Percentiles rank a stretch among this genome's conserved stretches.
Conservation (phyloP, 2,797 vertebrate genomes). For the Austrolebias charrua region DNA sequence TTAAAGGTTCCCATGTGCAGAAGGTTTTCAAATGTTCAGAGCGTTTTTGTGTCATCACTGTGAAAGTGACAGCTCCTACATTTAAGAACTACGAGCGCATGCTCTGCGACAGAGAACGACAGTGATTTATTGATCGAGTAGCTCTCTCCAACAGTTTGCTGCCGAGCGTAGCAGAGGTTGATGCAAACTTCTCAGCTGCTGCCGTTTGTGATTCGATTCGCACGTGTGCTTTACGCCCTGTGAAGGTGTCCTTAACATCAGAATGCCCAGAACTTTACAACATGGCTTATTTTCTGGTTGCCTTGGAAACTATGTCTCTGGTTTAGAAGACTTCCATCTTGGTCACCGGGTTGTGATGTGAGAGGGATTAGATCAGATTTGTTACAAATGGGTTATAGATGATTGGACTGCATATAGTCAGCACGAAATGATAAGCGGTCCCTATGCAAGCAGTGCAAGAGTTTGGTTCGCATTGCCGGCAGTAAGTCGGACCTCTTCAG, state of each 20-base stretch:
- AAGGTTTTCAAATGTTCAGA: conserved; percentile 34
- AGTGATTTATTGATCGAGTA: conserved; percentile 61
- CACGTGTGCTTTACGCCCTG: conserved; percentile 33
- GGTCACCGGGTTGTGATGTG: conserved; percentile 46
- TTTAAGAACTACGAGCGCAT: conserved; percentile 11
- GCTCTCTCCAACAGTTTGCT: conserved; percentile 58
- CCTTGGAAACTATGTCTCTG: conserved; percentile 49
- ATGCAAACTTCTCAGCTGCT: conserved; percentile 42
- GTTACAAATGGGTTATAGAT: too few relatives aligned
- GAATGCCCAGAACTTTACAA: conserved; percentile 31
- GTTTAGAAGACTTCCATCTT: conserved; percentile 51
- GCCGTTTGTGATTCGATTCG: conserved; percentile 17
- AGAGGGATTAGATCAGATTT: conserved; percentile 14
- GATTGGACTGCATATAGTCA: too few relatives aligned
- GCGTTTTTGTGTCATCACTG: conserved; percentile 61
- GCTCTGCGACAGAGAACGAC: conserved; percentile 36
- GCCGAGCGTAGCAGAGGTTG: conserved; percentile 55
- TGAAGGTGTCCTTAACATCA: conserved; percentile 65
- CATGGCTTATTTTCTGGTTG: conserved; percentile 50
- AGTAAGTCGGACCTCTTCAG: too few relatives aligned
- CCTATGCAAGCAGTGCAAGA: too few relatives aligned
- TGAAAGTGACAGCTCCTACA: conserved; percentile 55
- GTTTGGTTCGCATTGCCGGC: too few relatives aligned
- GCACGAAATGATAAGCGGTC: too few relatives aligned
- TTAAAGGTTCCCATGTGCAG: not conserved